Conservation (phyloP, 2,888 invertebrate species). For the Ramazzottius varieornatus region DNA sequence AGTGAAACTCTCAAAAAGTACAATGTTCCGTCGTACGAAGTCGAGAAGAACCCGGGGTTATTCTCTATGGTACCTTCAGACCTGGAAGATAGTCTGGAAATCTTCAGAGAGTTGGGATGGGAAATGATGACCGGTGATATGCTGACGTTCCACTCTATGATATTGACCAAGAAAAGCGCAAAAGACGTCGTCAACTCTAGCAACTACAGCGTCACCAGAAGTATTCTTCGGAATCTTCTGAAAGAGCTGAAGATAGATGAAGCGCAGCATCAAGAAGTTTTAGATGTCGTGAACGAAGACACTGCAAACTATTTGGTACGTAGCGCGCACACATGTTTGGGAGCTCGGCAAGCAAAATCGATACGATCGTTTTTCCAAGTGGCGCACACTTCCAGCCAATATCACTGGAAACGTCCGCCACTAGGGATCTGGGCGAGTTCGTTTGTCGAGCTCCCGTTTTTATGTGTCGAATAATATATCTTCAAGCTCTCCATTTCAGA, state of each 20-base stretch:
- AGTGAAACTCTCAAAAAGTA: background rate
- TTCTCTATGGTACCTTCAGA: background rate
- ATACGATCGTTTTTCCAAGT: too few relatives aligned
- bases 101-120: background rate
- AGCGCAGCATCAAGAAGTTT: background rate
- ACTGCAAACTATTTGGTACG: background rate
- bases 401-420: too few relatives aligned
- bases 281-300: background rate
- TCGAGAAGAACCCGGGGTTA: background rate
- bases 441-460: too few relatives aligned
- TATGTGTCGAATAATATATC: too few relatives aligned
- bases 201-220: background rate
- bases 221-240: background rate
- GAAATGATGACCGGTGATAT: background rate
- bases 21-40: background rate
- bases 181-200: background rate
- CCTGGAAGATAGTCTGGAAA: background rate
- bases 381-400: too few relatives aligned
- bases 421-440: too few relatives aligned
- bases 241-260: background rate
- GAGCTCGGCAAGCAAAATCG: too few relatives aligned
- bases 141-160: background rate
- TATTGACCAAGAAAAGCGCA: background rate
- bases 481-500: background rate
- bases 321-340: too few relatives aligned